Evolutionary conservation across 2,797 vertebrate species (phyloP).

Genomic region (Anomalospiza imberbis): DNA sequence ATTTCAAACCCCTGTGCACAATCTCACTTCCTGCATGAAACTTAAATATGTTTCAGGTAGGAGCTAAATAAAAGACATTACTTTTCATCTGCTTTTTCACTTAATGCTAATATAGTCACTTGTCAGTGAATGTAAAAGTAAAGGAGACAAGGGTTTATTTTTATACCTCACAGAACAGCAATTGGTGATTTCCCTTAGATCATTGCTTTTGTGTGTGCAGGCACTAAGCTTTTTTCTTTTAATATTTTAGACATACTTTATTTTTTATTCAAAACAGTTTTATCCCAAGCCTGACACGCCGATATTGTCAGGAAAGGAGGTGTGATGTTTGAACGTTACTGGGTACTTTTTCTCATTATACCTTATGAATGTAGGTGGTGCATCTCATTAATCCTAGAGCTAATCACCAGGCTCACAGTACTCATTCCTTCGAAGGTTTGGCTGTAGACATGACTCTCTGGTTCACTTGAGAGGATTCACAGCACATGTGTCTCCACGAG

Average conservation of each 20-base stretch:
- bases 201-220: constrained; percentile 61
- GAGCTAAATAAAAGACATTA: constrained; percentile 70
- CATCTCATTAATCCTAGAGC: constrained; percentile 43
- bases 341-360: constrained; percentile 20
- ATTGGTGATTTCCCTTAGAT: constrained; percentile 71
- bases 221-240: constrained; percentile 55
- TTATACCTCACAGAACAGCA: constrained; percentile 65
- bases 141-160: constrained; percentile 69
- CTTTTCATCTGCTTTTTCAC: constrained; percentile 71
- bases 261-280: constrained; percentile 68
- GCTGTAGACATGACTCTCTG: background rate
- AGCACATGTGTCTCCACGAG: background rate
- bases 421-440: constrained; percentile 1
- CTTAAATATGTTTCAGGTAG: constrained; percentile 63
- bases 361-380: constrained; percentile 24
- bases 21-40: constrained; percentile 58
- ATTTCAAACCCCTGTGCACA: constrained; percentile 59
- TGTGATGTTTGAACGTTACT: background rate
- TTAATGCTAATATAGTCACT: constrained; percentile 73
- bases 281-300: constrained; percentile 42
- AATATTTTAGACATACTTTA: constrained; percentile 65
- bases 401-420: constrained; percentile 13
- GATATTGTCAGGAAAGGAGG: constrained; percentile 37
- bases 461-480: background rate
- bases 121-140: constrained; percentile 68